Percentiles rank a stretch among this genome's conserved stretches.
Conservation (phyloP, 1,140 invertebrate genomes). For the Heterodera schachtii region DNA sequence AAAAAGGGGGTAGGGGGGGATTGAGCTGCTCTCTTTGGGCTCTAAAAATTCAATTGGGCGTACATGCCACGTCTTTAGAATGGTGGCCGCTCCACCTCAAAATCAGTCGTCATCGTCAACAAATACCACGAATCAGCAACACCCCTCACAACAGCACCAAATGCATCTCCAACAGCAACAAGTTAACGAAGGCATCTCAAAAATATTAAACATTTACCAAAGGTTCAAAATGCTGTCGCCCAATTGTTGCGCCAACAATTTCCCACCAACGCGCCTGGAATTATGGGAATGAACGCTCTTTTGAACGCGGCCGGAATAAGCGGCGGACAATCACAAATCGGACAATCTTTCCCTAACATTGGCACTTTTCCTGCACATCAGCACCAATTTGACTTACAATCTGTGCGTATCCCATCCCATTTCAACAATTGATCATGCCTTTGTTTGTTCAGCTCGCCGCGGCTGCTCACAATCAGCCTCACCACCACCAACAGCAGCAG, state of each 20-base stretch:
- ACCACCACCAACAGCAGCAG: too few species aligned
- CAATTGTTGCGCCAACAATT: slow-evolving; percentile 24
- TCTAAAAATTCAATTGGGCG: too few species aligned
- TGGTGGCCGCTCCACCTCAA: not conserved
- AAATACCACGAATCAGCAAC: slow-evolving; percentile 2
- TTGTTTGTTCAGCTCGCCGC: slow-evolving; percentile 29
- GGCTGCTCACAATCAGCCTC: slow-evolving; percentile 15
- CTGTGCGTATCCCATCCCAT: not conserved
- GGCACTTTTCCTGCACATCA: slow-evolving; percentile 11
- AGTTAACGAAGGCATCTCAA: not conserved
- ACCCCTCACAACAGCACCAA: slow-evolving; percentile 18
- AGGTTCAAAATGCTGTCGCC: slow-evolving; percentile 27
- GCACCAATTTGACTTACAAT: slow-evolving; percentile 31
- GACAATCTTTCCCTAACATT: slow-evolving; percentile 7
- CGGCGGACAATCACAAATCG: not conserved
- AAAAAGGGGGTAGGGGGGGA: too few species aligned
- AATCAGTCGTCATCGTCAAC: slow-evolving; percentile 1
- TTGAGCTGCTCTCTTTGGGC: too few species aligned
- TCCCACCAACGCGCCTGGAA: not conserved
- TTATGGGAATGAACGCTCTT: slow-evolving; percentile 1
- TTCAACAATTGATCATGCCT: not conserved
- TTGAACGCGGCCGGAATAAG: not conserved
- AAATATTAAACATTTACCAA: not conserved
- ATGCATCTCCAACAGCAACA: slow-evolving; percentile 26
- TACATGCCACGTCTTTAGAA: not conserved